Percentiles rank a stretch among this genome's conserved stretches.
Evolutionary conservation across 2,888 invertebrate species (phyloP).

Genomic region (Mesorhabditis spiculigera): DNA sequence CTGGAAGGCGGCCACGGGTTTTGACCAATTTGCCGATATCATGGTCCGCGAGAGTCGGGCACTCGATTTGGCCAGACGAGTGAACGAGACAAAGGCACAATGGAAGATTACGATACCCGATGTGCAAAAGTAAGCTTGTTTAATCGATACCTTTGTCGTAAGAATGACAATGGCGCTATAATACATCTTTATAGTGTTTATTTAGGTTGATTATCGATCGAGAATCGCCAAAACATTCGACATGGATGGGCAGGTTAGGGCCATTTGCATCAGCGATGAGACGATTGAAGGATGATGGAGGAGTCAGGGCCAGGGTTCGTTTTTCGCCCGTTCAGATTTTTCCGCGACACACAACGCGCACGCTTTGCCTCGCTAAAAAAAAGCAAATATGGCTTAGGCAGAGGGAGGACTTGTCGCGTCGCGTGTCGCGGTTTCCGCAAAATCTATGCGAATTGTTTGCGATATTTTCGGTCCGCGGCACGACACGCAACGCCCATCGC

Average conservation of each 20-base stretch:
- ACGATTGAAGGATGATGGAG: slow-evolving; percentile 34
- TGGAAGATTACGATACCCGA: slow-evolving; percentile 60
- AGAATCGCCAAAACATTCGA: slow-evolving; percentile 27
- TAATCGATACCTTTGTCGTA: background rate
- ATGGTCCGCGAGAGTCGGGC: slow-evolving; percentile 71
- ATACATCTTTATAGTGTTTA: background rate
- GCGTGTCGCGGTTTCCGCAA: too few relatives aligned
- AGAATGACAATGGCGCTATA: background rate
- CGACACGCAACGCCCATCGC: too few relatives aligned
- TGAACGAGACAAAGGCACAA: slow-evolving; percentile 55
- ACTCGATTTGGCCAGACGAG: slow-evolving; percentile 65
- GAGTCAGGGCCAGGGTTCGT: slow-evolving; percentile 30
- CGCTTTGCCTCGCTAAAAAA: too few relatives aligned
- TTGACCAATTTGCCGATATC: slow-evolving; percentile 65
- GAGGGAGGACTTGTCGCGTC: too few relatives aligned
- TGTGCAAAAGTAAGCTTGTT: slow-evolving; percentile 65
- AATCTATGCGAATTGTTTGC: too few relatives aligned
- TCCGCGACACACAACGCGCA: too few relatives aligned
- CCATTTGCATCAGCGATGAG: slow-evolving; percentile 21
- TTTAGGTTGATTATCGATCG: slow-evolving; percentile 48
- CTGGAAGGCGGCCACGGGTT: slow-evolving; percentile 54
- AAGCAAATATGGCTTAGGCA: too few relatives aligned
- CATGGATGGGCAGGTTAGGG: background rate
- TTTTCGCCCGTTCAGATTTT: background rate
- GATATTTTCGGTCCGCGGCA: too few relatives aligned